These are phyloP conservation scores for Urocyon cinereoargenteus DNA, from an alignment of 2,797 vertebrate species.

Conservation along the genomic window DNA sequence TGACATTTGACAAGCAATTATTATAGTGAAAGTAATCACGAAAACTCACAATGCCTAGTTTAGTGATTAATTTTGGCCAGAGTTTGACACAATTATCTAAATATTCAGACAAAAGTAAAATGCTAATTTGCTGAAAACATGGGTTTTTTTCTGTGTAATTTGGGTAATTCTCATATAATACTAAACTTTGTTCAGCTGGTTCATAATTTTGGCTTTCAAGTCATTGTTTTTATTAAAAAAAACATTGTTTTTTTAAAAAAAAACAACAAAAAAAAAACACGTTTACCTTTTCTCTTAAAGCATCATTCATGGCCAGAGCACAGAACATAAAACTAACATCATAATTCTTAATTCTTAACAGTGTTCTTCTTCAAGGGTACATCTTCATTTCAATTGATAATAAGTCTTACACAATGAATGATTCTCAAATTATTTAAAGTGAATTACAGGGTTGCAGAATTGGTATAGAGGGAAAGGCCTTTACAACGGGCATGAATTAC, in stretches of 20 bases:
- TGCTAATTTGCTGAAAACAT: conserved; percentile 39
- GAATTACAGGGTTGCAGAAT: not conserved
- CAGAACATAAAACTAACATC: conserved; percentile 24
- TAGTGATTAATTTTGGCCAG: conserved; percentile 44
- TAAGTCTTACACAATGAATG: not conserved
- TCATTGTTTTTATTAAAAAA: not conserved
- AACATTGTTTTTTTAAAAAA: not conserved
- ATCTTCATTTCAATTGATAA: not conserved
- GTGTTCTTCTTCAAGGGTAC: not conserved
- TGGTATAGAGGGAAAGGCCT: not conserved
- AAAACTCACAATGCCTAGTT: conserved; percentile 44
- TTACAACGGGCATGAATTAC: not conserved
- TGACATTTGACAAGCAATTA: conserved; percentile 68
- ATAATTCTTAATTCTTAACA: conserved; percentile 44
- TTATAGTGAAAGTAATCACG: conserved; percentile 31
- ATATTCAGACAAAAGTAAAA: conserved; percentile 60
- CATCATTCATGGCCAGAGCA: not conserved
- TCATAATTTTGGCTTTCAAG: conserved; percentile 46
- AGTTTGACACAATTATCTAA: conserved; percentile 44
- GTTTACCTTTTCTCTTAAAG: not conserved
- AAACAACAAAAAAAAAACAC: not conserved
- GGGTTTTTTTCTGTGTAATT: conserved; percentile 17
- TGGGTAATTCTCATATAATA: conserved; percentile 33
- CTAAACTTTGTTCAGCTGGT: conserved; percentile 38
- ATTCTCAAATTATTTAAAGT: conserved; percentile 16